Evolutionary conservation across 2,888 invertebrate species (phyloP).

Genomic region (Phragmatobia fuliginosa): DNA sequence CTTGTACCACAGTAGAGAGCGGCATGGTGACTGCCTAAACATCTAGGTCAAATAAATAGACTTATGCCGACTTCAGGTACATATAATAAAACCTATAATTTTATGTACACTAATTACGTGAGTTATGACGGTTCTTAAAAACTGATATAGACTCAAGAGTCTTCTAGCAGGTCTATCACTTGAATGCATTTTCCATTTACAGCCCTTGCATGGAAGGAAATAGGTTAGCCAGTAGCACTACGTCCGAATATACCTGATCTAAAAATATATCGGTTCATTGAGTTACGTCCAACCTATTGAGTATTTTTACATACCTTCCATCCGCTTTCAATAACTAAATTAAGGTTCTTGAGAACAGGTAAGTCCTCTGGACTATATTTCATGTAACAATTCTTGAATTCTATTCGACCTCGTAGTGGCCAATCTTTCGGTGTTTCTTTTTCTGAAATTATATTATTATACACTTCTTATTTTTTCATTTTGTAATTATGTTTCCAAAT

Average conservation of each 20-base stretch:
- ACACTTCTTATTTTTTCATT: neutral
- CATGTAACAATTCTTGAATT: slow-evolving; percentile 88
- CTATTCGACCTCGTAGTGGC: slow-evolving; percentile 89
- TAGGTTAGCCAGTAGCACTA: too few relatives aligned
- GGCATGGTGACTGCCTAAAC: too few relatives aligned
- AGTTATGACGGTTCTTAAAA: neutral
- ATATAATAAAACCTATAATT: neutral
- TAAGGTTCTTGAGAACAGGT: slow-evolving; percentile 91
- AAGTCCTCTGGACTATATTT: slow-evolving; percentile 88
- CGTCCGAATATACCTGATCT: too few relatives aligned
- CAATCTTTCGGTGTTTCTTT: slow-evolving; percentile 87
- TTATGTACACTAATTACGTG: neutral
- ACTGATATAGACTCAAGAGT: neutral
- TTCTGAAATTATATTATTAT: slow-evolving; percentile 50
- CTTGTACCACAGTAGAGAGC: too few relatives aligned
- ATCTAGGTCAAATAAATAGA: too few relatives aligned
- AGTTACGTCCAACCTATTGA: neutral
- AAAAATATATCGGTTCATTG: neutral
- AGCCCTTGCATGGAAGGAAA: too few relatives aligned
- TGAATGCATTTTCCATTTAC: too few relatives aligned
- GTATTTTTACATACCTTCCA: slow-evolving; percentile 87
- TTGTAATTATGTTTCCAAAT: neutral
- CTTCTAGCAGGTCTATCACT: too few relatives aligned
- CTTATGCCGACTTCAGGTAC: neutral
- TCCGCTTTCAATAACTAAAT: slow-evolving; percentile 89